phyloP scores from a whole-genome alignment of 2,888 invertebrate species.

The Blastobasis adustella region DNA sequence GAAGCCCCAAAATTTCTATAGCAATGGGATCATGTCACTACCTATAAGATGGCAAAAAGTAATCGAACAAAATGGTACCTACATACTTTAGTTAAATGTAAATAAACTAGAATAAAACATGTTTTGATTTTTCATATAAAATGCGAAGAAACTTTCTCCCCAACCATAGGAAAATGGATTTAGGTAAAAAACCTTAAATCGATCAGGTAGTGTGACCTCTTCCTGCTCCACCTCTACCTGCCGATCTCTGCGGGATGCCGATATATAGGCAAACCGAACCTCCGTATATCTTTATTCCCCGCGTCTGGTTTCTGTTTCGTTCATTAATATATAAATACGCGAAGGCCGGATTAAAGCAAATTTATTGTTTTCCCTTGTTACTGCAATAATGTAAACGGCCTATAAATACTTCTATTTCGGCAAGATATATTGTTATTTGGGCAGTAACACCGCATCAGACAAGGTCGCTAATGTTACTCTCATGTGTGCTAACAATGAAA shows the following conservation, averaged over 20 bases:
- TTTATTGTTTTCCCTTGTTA: conserved; percentile 32
- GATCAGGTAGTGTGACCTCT: no score
- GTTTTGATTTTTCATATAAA: no score
- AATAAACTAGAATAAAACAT: no score
- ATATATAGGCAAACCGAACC: conserved; percentile 2
- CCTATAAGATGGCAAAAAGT: no score
- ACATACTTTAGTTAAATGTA: no score
- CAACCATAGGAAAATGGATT: no score
- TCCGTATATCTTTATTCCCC: conserved; percentile 28
- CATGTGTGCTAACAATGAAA: no score
- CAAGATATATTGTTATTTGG: conserved; percentile 10
- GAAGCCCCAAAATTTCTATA: conserved; percentile 1
- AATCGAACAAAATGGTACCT: no score
- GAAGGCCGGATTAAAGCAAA: conserved; percentile 30
- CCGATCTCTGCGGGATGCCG: no score
- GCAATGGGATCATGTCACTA: neutral
- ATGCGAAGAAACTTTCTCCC: no score
- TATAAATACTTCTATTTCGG: conserved; percentile 27
- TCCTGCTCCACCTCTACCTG: no score
- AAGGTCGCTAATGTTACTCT: neutral
- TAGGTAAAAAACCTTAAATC: no score
- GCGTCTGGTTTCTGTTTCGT: conserved; percentile 12
- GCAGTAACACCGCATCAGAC: conserved; percentile 2
- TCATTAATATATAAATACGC: conserved; percentile 35
- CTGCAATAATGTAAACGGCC: conserved; percentile 30